phyloP scores from a whole-genome alignment of 1,140 invertebrate species.

The Heliothis virescens region DNA sequence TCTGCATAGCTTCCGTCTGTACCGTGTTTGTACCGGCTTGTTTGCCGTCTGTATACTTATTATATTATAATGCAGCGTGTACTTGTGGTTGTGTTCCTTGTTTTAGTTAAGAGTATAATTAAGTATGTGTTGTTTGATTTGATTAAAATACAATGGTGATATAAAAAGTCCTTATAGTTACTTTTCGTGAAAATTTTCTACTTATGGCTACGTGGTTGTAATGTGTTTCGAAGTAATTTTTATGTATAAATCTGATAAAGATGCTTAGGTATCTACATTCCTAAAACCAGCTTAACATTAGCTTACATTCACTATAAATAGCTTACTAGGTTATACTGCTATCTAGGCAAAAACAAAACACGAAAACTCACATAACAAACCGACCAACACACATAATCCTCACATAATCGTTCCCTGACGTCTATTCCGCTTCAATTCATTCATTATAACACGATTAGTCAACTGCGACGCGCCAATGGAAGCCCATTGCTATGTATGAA shows the following conservation, averaged over 20 bases:
- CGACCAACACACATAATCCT: not conserved
- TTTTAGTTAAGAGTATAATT: not conserved
- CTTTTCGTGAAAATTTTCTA: no score
- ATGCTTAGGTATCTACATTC: no score
- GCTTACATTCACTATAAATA: no score
- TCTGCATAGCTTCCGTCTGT: constrained; percentile 34
- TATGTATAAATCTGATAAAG: no score
- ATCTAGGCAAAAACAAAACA: not conserved
- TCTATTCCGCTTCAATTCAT: constrained; percentile 51
- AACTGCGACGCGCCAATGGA: constrained; percentile 41
- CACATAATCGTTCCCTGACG: constrained; percentile 5
- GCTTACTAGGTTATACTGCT: not conserved
- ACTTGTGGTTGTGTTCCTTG: not conserved
- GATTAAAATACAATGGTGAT: not conserved
- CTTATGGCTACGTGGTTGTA: no score
- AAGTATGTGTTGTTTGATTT: not conserved
- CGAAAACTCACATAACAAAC: not conserved
- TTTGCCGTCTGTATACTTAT: not conserved
- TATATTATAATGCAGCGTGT: not conserved
- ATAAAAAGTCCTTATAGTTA: no score
- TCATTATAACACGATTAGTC: constrained; percentile 67
- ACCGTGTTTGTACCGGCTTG: not conserved
- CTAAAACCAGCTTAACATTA: no score
- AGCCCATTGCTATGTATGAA: constrained; percentile 31
- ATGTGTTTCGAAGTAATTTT: no score